These are phyloP conservation scores for Brachionus sp. DNA, from an alignment of 1,140 invertebrate species.

Conservation along the genomic window DNA sequence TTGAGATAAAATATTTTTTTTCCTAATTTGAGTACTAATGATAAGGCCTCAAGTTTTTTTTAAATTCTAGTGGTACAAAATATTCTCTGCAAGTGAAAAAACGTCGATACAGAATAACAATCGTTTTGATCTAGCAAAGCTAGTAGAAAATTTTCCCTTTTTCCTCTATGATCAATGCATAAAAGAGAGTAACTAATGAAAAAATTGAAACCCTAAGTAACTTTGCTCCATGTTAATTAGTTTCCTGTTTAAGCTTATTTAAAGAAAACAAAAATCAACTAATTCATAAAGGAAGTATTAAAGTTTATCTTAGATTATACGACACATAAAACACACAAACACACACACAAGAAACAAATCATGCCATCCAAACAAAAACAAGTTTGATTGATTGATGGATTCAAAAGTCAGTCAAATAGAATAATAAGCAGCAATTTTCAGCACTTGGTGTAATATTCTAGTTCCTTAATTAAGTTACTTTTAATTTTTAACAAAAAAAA, in stretches of 20 bases:
- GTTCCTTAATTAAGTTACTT: constrained; percentile 20
- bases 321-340: not conserved
- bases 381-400: constrained; percentile 24
- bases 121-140: too few relatives aligned
- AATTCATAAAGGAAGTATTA: constrained; percentile 22
- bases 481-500: not conserved
- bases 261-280: not conserved
- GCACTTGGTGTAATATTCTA: not conserved
- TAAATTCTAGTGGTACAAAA: too few relatives aligned
- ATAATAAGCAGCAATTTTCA: not conserved
- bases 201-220: not conserved
- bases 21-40: too few relatives aligned
- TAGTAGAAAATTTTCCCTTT: too few relatives aligned
- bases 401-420: not conserved
- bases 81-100: too few relatives aligned
- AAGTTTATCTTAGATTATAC: constrained; percentile 38
- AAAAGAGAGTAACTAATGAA: not conserved
- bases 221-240: not conserved
- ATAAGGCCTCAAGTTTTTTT: too few relatives aligned
- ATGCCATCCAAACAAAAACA: not conserved
- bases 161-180: too few relatives aligned
- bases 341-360: not conserved
- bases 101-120: too few relatives aligned
- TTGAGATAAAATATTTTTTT: too few relatives aligned
- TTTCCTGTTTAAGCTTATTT: constrained; percentile 9